Base-by-base conservation (phyloP, 2,888 invertebrate genomes). In the Melieria omissa region DNA sequence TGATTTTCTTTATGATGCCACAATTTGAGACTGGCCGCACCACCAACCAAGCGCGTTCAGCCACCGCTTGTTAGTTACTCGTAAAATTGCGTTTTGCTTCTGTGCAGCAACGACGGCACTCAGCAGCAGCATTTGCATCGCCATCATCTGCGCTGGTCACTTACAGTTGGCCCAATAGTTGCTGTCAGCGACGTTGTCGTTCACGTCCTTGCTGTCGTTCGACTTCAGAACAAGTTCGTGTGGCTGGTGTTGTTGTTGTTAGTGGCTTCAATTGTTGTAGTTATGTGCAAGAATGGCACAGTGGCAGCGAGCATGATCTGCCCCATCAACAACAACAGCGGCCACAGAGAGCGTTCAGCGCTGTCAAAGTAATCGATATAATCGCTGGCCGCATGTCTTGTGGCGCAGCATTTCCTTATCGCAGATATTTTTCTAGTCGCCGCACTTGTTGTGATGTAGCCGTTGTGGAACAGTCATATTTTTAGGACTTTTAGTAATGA, bases 1-100 rank as follows among this genome's bases (percentile, higher is more conserved):
- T 74, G 76, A 75, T 73, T 75, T 76, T 72, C 69, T 75, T 76
- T 75, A 75, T 76, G 75, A 76, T 75, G 68, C 60, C 62, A 54
- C 68, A 29, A 1, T 29, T 29, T 29, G 29, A 29, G 49, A 6
- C 52, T 14, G 44, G 5, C 52, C 14, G 66, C 66, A 66, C 57
- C 65, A 65, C 49, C 52, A 64, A 47, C 12, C 66, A 47, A 16
- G 46, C 65, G 49, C 14, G 16, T 6, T 12, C 52, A n/a, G 52
- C 52, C 14, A 14, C 52, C 14, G 10, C 52, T 57, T 65, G 14
- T 63, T 63, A 41, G 7, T 63, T 46, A 7, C 49, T 46, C 41
- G 12, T 10, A 65, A 14, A 12, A 42, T n/a, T 65, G 64, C 49
- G 49, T 41, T 42, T 42, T 65, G 57, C 44, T 45, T 12, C 44